Conservation (phyloP, 1,140 invertebrate genomes). For the Heliconius hermathena region DNA sequence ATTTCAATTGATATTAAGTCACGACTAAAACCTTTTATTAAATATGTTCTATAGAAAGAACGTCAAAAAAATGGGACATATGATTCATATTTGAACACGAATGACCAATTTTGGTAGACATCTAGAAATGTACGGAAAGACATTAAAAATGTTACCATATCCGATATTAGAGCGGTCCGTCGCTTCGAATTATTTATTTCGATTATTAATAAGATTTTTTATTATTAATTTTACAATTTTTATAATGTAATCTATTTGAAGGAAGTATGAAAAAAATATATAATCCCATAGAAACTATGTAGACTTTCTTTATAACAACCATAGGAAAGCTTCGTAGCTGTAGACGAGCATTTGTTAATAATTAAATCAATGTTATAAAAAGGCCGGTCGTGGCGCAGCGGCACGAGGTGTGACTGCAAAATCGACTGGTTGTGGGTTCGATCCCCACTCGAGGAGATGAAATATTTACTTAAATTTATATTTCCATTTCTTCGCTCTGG, state of each 20-base stretch:
- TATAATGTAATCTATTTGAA: constrained; percentile 3
- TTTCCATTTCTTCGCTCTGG: too few species aligned
- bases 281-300: background rate
- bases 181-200: background rate
- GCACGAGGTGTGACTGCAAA: too few species aligned
- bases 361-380: background rate
- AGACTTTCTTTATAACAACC: background rate
- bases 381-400: too few species aligned
- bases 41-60: background rate
- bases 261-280: background rate
- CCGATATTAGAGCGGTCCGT: background rate
- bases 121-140: background rate
- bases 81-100: background rate
- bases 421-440: too few species aligned
- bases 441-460: too few species aligned
- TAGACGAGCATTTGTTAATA: background rate
- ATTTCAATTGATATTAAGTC: too few species aligned
- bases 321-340: background rate
- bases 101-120: background rate
- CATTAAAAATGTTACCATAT: constrained; percentile 7
- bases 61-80: background rate
- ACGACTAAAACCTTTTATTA: too few species aligned
- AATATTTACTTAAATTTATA: too few species aligned
- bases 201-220: background rate
- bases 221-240: constrained; percentile 4